A percentile compares a stretch with the other conserved stretches of the same genome.
These are phyloP conservation scores for Dromaius novaehollandiae DNA, from an alignment of 2,113 vertebrate species.

Conservation along the genomic window DNA sequence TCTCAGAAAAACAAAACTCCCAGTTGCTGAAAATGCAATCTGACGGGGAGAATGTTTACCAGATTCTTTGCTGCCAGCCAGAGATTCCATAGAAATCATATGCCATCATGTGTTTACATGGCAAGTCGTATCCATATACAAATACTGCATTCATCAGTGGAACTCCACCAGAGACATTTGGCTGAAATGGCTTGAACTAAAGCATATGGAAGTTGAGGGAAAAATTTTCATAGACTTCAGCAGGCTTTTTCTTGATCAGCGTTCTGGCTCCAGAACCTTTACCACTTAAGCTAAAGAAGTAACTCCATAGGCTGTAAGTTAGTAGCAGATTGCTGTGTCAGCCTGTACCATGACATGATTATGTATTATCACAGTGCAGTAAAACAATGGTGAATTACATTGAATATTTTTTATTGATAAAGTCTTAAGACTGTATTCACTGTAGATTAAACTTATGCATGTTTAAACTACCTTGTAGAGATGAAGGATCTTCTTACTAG, in stretches of 20 bases:
- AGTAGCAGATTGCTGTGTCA: background rate
- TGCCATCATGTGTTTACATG: constrained; percentile 14
- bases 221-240: background rate
- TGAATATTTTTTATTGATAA: background rate
- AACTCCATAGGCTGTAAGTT: background rate
- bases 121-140: background rate
- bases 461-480: background rate
- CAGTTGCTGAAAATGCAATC: constrained; percentile 36
- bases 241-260: background rate
- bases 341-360: rapidly evolving
- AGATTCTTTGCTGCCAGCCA: constrained; percentile 25
- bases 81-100: constrained; percentile 32
- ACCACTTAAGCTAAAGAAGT: background rate
- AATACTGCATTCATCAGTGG: constrained; percentile 8
- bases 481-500: background rate
- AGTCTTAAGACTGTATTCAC: background rate
- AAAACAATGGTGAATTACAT: background rate
- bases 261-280: background rate
- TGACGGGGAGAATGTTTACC: constrained; percentile 44
- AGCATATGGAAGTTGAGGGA: background rate
- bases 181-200: background rate
- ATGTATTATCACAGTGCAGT: background rate
- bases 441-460: background rate
- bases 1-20: constrained; percentile 58
- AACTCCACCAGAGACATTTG: background rate